Conservation (phyloP, 2,888 invertebrate species). For the Allolobophora icterica region DNA sequence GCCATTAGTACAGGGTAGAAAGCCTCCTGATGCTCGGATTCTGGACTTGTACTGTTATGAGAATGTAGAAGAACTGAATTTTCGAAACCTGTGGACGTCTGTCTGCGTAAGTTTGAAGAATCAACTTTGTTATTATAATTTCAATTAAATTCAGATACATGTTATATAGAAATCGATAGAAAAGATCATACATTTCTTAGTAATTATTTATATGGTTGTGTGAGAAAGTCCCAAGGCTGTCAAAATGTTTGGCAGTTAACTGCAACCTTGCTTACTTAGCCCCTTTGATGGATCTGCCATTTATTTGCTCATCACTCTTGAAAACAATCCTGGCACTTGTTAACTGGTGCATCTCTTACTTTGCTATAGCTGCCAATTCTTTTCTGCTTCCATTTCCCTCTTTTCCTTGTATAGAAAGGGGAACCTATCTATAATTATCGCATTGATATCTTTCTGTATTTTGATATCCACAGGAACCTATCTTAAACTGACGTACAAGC, state of each 20-base stretch:
- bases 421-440: not conserved
- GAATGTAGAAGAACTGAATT: not conserved
- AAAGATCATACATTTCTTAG: not conserved
- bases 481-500: not conserved
- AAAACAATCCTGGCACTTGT: not conserved
- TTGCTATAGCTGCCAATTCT: not conserved
- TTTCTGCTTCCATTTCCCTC: not conserved
- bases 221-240: not conserved
- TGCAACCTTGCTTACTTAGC: not conserved
- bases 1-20: not conserved
- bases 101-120: not conserved
- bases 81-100: not conserved
- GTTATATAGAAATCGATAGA: not conserved
- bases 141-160: conserved; percentile 5
- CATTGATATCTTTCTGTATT: not conserved
- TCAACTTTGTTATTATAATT: not conserved
- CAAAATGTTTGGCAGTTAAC: not conserved
- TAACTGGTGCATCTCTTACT: not conserved
- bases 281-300: not conserved
- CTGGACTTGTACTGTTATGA: conserved; percentile 2
- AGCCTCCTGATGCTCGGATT: not conserved
- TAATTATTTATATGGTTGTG: not conserved
- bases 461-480: not conserved
- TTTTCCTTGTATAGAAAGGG: not conserved
- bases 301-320: not conserved